These are phyloP conservation scores for Eleginops maclovinus DNA, from an alignment of 2,113 vertebrate genomes.

Conservation along the genomic window DNA sequence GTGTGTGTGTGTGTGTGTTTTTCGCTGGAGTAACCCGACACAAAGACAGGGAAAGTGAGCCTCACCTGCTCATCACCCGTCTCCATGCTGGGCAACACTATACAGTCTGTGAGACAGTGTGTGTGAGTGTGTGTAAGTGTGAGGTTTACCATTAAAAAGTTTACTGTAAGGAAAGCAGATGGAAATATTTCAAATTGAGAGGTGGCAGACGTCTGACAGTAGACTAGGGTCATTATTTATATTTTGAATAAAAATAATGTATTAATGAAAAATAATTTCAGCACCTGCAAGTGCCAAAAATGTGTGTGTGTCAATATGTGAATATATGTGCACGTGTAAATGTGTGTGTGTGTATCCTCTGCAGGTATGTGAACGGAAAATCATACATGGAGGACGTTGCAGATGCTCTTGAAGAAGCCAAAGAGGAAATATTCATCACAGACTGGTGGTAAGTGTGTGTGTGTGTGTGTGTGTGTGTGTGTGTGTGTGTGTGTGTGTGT, in stretches of 20 bases:
- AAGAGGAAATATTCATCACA: conserved; percentile 98
- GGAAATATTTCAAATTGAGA: conserved; percentile 22
- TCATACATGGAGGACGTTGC: conserved; percentile 97
- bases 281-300: not conserved
- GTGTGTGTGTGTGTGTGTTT: conserved; percentile 47
- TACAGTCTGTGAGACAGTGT: conserved; percentile 63
- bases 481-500: conserved; percentile 26
- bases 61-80: conserved; percentile 73
- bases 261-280: too few species aligned
- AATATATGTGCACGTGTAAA: conserved; percentile 15
- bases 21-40: conserved; percentile 78
- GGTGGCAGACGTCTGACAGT: not conserved
- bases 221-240: too few species aligned
- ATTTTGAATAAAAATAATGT: too few species aligned
- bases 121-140: conserved; percentile 52
- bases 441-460: conserved; percentile 94
- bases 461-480: conserved; percentile 25
- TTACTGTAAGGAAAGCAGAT: conserved; percentile 13
- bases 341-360: not conserved
- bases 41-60: conserved; percentile 79
- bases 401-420: conserved; percentile 93
- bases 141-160: not conserved
- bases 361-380: conserved; percentile 95
- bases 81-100: conserved; percentile 70
- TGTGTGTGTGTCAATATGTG: conserved; percentile 21